A percentile compares a stretch with the other conserved stretches of the same genome.
phyloP scores from a whole-genome alignment of 1,140 invertebrate species.

The Dreissena rostriformis region DNA sequence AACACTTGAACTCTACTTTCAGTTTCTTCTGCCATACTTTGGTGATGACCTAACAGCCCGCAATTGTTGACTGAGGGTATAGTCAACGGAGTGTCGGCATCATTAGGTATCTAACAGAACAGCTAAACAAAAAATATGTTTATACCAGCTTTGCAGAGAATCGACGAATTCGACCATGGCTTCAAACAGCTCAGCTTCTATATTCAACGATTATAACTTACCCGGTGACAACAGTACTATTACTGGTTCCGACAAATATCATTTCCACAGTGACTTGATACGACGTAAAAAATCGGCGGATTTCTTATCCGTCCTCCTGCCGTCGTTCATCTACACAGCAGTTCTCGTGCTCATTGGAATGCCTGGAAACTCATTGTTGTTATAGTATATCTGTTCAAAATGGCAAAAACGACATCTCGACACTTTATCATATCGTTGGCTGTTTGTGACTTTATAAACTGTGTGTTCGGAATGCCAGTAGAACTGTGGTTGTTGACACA shows the following conservation, averaged over 20 bases:
- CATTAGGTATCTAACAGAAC: too few species aligned
- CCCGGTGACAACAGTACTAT: too few species aligned
- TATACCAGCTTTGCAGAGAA: too few species aligned
- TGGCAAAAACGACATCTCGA: slow-evolving; percentile 48
- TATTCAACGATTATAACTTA: background rate
- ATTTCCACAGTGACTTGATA: too few species aligned
- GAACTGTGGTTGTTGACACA: slow-evolving; percentile 62
- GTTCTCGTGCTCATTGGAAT: slow-evolving; percentile 57
- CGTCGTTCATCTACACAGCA: slow-evolving; percentile 43
- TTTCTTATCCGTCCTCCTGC: slow-evolving; percentile 29
- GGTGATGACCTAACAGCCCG: too few species aligned
- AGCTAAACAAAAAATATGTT: too few species aligned
- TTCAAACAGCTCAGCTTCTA: background rate
- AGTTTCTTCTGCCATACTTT: too few species aligned
- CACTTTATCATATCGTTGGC: slow-evolving; percentile 67
- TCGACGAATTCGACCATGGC: background rate
- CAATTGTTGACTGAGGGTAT: too few species aligned
- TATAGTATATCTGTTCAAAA: slow-evolving; percentile 51
- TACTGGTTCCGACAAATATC: too few species aligned
- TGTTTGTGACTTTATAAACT: slow-evolving; percentile 68
- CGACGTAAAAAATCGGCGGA: background rate
- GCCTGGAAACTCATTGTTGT: slow-evolving; percentile 55
- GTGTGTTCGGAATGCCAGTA: slow-evolving; percentile 69
- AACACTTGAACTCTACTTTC: too few species aligned
- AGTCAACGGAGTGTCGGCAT: too few species aligned